phyloP scores from a whole-genome alignment of 2,888 invertebrate genomes.

The Heliconius ethilla region DNA sequence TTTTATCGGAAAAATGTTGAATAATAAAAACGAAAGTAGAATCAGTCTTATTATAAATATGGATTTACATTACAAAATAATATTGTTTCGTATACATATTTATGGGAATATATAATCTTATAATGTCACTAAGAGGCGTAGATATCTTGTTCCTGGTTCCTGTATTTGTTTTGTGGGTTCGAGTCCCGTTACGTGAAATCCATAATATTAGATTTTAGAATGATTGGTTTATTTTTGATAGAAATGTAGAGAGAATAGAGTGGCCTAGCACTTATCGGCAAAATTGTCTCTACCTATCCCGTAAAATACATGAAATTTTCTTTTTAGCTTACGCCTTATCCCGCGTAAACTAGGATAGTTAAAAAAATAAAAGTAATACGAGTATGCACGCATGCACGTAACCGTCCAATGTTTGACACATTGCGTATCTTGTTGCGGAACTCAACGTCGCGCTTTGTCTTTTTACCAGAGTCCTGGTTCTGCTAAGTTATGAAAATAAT shows the following conservation, averaged over 20 bases:
- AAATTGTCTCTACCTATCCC: background rate
- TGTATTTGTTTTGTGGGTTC: background rate
- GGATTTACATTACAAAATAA: background rate
- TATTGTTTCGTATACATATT: background rate
- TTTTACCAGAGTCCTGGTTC: background rate
- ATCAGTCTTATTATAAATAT: background rate
- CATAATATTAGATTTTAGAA: background rate
- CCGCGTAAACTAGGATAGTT: background rate
- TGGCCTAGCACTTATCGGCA: background rate
- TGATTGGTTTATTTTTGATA: background rate
- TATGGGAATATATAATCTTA: no score
- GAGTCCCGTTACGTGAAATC: no score
- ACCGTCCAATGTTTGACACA: background rate
- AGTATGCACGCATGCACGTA: no score
- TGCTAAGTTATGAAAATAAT: background rate
- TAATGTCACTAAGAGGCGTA: background rate
- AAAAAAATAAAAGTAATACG: no score
- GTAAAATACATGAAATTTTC: background rate
- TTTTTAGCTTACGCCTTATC: background rate
- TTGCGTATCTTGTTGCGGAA: background rate
- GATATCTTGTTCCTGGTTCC: no score
- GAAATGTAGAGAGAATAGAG: background rate
- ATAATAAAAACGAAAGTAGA: conserved; percentile 5
- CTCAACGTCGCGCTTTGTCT: background rate
- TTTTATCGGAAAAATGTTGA: conserved; percentile 1